Conservation (phyloP, 1,140 invertebrate species). For the Zaprionus ornatus region DNA sequence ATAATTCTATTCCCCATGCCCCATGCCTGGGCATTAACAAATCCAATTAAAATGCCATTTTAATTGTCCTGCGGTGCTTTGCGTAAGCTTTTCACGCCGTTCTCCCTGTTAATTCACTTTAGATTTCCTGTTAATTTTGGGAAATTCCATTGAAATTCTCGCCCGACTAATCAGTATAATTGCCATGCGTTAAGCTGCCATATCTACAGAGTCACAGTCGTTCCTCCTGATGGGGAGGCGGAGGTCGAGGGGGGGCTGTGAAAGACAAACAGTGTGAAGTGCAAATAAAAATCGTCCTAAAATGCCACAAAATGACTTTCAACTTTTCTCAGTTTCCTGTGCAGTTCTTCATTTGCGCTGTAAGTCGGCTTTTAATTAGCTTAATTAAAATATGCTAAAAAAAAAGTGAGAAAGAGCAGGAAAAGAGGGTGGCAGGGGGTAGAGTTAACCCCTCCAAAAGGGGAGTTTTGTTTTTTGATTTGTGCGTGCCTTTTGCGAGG, state of each 20-base stretch:
- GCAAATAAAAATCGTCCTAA: slow-evolving; percentile 19
- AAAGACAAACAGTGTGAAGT: slow-evolving; percentile 23
- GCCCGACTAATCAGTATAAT: slow-evolving; percentile 46
- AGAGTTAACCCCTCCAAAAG: background rate
- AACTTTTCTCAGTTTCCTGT: slow-evolving; percentile 10
- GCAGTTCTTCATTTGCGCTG: slow-evolving; percentile 10
- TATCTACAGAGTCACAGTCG: slow-evolving; percentile 19
- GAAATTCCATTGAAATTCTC: slow-evolving; percentile 2
- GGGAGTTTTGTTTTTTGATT: slow-evolving; percentile 34
- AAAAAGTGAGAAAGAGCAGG: background rate
- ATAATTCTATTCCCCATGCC: background rate
- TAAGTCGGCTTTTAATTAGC: slow-evolving; percentile 41
- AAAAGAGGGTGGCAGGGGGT: background rate
- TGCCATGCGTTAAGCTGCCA: slow-evolving; percentile 41
- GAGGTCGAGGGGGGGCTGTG: too few relatives aligned
- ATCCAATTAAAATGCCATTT: slow-evolving; percentile 22
- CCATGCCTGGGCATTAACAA: background rate
- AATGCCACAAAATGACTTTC: slow-evolving; percentile 42
- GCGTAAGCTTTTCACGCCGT: background rate
- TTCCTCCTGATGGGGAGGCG: too few relatives aligned
- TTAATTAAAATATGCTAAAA: slow-evolving; percentile 36
- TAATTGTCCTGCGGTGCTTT: slow-evolving; percentile 3
- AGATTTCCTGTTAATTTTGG: slow-evolving; percentile 14
- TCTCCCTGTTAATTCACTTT: slow-evolving; percentile 30
- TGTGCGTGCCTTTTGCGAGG: background rate